A percentile compares a stretch with the other conserved stretches of the same genome.
phyloP scores from a whole-genome alignment of 2,797 vertebrate species.

The Rhinogobio ventralis region DNA sequence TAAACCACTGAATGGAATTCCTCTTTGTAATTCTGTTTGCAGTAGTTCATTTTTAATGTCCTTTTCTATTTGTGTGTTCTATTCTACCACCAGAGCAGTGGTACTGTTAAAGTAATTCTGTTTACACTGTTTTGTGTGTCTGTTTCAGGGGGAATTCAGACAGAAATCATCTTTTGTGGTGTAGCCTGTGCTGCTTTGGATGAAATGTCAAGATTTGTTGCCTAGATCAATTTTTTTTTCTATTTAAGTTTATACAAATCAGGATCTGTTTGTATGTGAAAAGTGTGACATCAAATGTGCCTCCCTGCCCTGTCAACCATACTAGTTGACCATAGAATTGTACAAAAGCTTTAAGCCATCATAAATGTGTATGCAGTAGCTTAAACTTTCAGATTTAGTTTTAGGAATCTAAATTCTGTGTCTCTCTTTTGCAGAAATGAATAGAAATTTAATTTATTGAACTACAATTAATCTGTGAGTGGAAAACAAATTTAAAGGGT shows the following conservation, averaged over 20 bases:
- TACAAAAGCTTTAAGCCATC: neutral
- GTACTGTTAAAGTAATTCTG: neutral
- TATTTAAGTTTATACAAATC: neutral
- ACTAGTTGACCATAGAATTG: neutral
- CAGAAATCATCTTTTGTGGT: slow-evolving; percentile 95
- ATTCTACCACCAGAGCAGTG: neutral
- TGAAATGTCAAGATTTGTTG: slow-evolving; percentile 6
- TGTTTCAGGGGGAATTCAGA: slow-evolving; percentile 87
- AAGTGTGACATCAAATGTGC: neutral
- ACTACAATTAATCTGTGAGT: neutral
- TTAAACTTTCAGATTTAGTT: neutral
- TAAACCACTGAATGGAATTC: neutral
- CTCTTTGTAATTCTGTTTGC: neutral
- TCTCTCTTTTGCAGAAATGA: neutral
- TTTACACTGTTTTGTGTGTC: slow-evolving; percentile 37
- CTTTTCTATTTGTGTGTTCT: neutral
- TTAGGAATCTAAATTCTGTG: neutral
- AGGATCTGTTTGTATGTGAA: neutral
- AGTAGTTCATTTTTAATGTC: neutral
- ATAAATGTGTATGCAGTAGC: neutral
- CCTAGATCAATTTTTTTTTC: neutral
- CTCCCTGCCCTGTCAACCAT: neutral
- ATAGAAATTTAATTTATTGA: slow-evolving; percentile 27
- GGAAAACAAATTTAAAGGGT: neutral
- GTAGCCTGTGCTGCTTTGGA: slow-evolving; percentile 69